Evolutionary conservation across 1,140 invertebrate species (phyloP), one percentile per base, ranked within the genome.

Genomic region (Himalopsyche phryganea): DNA sequence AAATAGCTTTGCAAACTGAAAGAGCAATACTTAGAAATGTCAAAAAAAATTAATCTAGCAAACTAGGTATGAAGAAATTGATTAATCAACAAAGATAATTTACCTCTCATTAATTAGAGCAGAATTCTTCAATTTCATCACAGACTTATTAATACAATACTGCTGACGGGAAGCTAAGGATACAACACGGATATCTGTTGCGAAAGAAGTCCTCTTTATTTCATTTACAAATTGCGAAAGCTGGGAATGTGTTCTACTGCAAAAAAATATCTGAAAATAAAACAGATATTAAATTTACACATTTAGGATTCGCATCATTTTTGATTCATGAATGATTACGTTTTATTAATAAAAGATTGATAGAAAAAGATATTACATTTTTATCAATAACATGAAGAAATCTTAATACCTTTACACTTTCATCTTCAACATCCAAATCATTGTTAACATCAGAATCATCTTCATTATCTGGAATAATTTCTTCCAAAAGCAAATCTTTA

Each of bases 221-320:
- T 98, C 96, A 48, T 85, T 81, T 19, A 98, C 84, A 80, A 98
- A 95, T 72, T 99, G 96, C 1, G 90, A 84, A 18, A 99, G 74
- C 71, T 99, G 96, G 6, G 95, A 98, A 78, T 99, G 96, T 23
- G 96, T 98, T 71, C 96, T 82, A 61, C 94, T 97, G 67, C 93
- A 95, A 76, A 93, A 97, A 67, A 89, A 94, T 60, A 98, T 89
- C 86, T 96, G 77, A 81, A 58, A 69, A 63, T 44, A 51, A 52
- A 28, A 36, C 33, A 47, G 6, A 53, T n/a, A 67, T 54, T 72
- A 41, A 42, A 41, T 41, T 10, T 41, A 42, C n/a, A n/a, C n/a
- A n/a, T n/a, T n/a, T n/a, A n/a, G n/a, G n/a, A n/a, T n/a, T n/a
- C n/a, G n/a, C n/a, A n/a, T n/a, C n/a, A n/a, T n/a, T n/a, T n/a